Conservation (phyloP, 92 coral and sea anemone species). For the Blastomussa wellsi region DNA sequence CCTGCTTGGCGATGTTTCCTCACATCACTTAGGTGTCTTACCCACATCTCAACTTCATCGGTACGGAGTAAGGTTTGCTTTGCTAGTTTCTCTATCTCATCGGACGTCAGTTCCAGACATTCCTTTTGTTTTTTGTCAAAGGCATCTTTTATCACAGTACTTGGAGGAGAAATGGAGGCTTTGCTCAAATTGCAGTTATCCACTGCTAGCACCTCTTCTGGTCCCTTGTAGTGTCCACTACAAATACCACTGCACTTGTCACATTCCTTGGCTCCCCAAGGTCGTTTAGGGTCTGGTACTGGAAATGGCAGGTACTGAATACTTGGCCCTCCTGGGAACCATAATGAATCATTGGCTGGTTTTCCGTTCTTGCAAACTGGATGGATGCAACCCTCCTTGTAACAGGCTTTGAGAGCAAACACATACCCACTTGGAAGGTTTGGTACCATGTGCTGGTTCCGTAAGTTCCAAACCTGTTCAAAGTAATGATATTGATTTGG, state of each 20-base stretch:
- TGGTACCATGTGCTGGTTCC: slow-evolving; percentile 11
- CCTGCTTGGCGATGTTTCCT: slow-evolving; percentile 40
- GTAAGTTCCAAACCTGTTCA: slow-evolving; percentile 20
- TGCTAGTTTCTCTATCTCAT: slow-evolving; percentile 37
- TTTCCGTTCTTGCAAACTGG: slow-evolving; percentile 40
- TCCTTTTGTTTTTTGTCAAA: slow-evolving; percentile 45
- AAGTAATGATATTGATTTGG: slow-evolving; percentile 13
- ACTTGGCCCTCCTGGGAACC: slow-evolving; percentile 41
- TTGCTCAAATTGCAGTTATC: background rate
- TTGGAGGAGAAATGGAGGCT: slow-evolving; percentile 37
- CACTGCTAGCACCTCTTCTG: slow-evolving; percentile 36
- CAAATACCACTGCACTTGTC: slow-evolving; percentile 49
- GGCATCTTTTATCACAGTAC: slow-evolving; percentile 48
- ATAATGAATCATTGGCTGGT: slow-evolving; percentile 30
- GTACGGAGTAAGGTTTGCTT: slow-evolving; percentile 40
- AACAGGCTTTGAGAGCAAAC: slow-evolving; percentile 37
- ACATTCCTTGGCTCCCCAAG: slow-evolving; percentile 52
- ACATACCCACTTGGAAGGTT: slow-evolving; percentile 18
- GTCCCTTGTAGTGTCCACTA: slow-evolving; percentile 43
- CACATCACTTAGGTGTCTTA: slow-evolving; percentile 44
- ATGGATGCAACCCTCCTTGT: slow-evolving; percentile 39
- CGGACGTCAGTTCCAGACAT: slow-evolving; percentile 11
- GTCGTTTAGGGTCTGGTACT: slow-evolving; percentile 48
- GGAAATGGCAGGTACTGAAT: slow-evolving; percentile 43
- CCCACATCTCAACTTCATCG: slow-evolving; percentile 42